Base-by-base conservation (phyloP, 1,140 invertebrate species). In the Aphelinus certus region DNA sequence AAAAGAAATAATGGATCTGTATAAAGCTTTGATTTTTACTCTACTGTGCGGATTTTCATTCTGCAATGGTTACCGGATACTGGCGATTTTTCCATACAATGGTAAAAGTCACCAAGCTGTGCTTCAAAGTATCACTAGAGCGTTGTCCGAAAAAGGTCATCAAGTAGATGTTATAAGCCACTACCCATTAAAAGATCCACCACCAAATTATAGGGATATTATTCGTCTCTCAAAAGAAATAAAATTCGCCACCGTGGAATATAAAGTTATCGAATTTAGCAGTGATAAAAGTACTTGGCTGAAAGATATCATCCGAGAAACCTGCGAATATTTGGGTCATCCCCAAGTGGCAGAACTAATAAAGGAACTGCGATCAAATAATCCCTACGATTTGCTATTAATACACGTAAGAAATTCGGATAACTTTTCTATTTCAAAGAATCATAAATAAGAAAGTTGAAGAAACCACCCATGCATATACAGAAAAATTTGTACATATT, bases 31-130 rank as follows among this genome's bases (percentile, higher is more conserved):
- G 26, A 26, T 26, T 26, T 26, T 26, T 26, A 26, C 26, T 26
- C 26, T 26, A 26, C 26, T 26, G 26, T 26, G 26, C 26, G 26
- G 26, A 26, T 26, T 26, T 26, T 51, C 6, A 66, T 42, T 53
- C 2, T 43, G 66, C 49, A 56, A 77, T 43, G 79, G 72, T 7
- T 81, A 80, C 60, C 79, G 82, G n/a, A 87, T 87, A 61, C 74
- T 87, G 5, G 84, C 86, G 51, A 58, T 91, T 2, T 86, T 90
- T 65, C 89, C 87, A n/a, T 82, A 89, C 2, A 79, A 82, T 3
- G 87, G 85, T 1, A 87, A 85, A 71, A 92, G 91, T 73, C 91
- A 92, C 78, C 87, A 85, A 64, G 86, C 88, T 70, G 85, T 91
- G 56, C 89, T 89, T n/a, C 85, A 88, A 49, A 83, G 85, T 0